These are phyloP conservation scores for Calypte anna DNA, from an alignment of 2,113 vertebrate genomes.

Conservation along the genomic window DNA sequence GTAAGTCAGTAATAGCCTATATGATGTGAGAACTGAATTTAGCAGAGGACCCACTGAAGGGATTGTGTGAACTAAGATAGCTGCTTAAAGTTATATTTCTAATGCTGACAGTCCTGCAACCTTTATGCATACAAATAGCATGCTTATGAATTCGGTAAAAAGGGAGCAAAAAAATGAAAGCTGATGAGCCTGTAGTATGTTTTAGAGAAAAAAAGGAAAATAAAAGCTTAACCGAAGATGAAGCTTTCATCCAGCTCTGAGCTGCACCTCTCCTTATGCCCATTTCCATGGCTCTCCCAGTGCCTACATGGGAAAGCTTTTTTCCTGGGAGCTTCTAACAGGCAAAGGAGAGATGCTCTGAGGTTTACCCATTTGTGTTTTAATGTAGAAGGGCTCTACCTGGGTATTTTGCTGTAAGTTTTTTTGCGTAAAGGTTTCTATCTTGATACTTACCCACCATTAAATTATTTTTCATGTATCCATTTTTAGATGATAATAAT, in stretches of 20 bases:
- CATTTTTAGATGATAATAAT: background rate
- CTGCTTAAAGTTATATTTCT: background rate
- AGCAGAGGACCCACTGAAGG: fast-evolving
- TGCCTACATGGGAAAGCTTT: background rate
- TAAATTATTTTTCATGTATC: background rate
- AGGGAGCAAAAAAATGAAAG: background rate
- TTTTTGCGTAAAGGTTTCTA: background rate
- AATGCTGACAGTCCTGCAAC: background rate
- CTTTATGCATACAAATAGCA: background rate
- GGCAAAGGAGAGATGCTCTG: background rate
- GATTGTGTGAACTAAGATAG: background rate
- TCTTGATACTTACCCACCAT: background rate
- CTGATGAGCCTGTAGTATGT: background rate
- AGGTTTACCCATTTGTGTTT: fast-evolving
- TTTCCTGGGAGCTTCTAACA: background rate
- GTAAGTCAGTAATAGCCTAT: background rate
- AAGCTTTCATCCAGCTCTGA: background rate
- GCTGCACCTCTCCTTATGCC: background rate
- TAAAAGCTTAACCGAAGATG: background rate
- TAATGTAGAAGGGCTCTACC: background rate
- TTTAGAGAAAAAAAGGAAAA: background rate
- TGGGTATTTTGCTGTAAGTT: background rate
- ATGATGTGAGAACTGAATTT: background rate
- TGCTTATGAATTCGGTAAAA: background rate
- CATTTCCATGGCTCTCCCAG: background rate